Conservation (phyloP, 2,113 vertebrate genomes). For the Upupa epops region DNA sequence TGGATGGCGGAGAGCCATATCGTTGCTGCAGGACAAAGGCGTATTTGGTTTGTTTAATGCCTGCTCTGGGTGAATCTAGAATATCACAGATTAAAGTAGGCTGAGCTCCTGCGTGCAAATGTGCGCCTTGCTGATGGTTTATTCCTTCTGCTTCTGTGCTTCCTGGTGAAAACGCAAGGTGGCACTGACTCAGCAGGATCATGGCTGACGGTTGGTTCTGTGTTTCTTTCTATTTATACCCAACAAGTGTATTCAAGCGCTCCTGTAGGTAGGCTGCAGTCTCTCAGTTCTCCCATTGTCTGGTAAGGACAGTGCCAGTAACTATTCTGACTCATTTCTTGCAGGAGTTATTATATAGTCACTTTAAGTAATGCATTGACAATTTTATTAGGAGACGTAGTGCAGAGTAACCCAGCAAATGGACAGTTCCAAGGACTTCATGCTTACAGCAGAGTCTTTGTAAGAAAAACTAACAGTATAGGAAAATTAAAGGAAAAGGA, state of each 20-base stretch:
- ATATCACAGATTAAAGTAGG: neutral
- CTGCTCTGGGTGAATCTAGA: neutral
- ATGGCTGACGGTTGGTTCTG: slow-evolving; percentile 12
- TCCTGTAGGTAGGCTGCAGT: neutral
- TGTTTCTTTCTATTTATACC: slow-evolving; percentile 17
- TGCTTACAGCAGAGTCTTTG: neutral
- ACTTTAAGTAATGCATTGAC: neutral
- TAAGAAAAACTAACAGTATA: neutral
- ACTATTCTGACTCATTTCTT: neutral
- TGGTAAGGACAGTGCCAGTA: neutral
- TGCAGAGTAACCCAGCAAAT: neutral
- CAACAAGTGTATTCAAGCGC: neutral
- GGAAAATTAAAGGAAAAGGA: neutral
- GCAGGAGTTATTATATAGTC: neutral
- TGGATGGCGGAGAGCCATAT: neutral
- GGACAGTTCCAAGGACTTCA: neutral
- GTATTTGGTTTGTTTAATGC: neutral
- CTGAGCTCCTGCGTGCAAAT: neutral
- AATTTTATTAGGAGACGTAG: neutral
- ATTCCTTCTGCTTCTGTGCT: slow-evolving; percentile 24
- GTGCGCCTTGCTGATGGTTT: neutral
- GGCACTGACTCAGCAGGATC: slow-evolving; percentile 60
- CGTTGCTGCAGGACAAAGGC: neutral
- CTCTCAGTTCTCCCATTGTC: neutral
- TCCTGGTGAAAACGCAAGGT: slow-evolving; percentile 52